phyloP scores from a whole-genome alignment of 2,797 vertebrate genomes.

The Peromyscus attwateri region DNA sequence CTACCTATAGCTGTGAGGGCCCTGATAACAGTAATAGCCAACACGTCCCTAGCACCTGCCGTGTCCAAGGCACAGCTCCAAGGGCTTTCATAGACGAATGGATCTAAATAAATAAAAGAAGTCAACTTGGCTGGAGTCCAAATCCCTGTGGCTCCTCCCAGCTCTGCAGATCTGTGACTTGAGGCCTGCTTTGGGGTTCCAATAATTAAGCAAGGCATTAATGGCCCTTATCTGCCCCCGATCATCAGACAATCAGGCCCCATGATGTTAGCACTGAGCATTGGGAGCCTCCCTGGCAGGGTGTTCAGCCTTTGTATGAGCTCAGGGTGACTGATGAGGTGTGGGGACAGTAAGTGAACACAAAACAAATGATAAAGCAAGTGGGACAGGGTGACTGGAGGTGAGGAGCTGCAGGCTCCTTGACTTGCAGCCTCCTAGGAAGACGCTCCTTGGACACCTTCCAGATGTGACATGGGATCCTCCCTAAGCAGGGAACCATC shows the following conservation, averaged over 20 bases:
- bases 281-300: not conserved
- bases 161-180: not conserved
- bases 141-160: not conserved
- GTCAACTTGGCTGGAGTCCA: not conserved
- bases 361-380: conserved; percentile 83
- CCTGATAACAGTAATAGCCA: not conserved
- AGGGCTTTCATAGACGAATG: not conserved
- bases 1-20: conserved; percentile 3
- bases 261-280: conserved; percentile 9
- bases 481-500: conserved; percentile 18
- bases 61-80: not conserved
- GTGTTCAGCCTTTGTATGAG: not conserved
- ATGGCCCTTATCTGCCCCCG: conserved; percentile 59
- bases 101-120: conserved; percentile 55
- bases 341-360: conserved; percentile 74
- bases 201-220: conserved; percentile 67
- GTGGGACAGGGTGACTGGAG: conserved; percentile 67
- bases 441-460: conserved; percentile 27
- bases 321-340: conserved; percentile 76
- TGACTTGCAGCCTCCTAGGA: not conserved
- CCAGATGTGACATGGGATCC: conserved; percentile 45
- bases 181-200: not conserved
- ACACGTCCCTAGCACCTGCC: not conserved
- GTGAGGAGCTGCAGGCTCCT: not conserved
- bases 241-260: not conserved